Evolutionary conservation across 2,797 vertebrate genomes (phyloP).

Genomic region (Phrynocephalus forsythii): DNA sequence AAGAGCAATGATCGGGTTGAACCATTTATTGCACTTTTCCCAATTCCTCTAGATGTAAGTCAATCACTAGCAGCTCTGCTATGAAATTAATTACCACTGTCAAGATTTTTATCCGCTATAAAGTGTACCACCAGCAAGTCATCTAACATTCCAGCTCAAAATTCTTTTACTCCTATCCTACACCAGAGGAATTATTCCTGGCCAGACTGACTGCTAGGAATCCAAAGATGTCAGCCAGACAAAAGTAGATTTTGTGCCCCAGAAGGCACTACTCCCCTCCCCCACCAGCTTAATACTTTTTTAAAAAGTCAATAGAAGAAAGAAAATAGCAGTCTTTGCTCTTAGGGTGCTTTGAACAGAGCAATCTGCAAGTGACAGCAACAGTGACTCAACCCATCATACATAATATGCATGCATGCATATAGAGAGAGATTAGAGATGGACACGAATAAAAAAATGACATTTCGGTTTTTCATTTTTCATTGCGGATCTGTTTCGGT

Average conservation of each 20-base stretch:
- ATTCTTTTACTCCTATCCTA: neutral
- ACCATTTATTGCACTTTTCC: conserved; percentile 13
- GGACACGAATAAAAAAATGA: too few relatives aligned
- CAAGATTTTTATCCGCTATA: neutral
- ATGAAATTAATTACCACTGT: neutral
- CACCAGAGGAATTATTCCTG: too few relatives aligned
- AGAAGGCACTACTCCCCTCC: neutral
- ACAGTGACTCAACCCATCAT: neutral
- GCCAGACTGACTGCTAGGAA: neutral
- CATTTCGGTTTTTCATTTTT: too few relatives aligned
- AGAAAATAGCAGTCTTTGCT: neutral
- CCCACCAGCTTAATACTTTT: neutral
- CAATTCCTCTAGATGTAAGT: neutral
- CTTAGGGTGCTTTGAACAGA: neutral
- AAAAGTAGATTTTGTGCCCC: neutral
- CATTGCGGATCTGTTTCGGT: too few relatives aligned
- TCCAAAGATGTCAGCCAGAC: neutral
- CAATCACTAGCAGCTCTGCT: neutral
- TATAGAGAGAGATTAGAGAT: too few relatives aligned
- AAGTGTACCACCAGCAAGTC: neutral
- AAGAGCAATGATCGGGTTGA: neutral
- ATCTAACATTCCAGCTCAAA: neutral
- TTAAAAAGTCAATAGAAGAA: neutral
- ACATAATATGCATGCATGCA: too few relatives aligned
- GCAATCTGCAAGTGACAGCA: neutral